A percentile compares a stretch with the other conserved stretches of the same genome.
phyloP scores from a whole-genome alignment of 2,888 invertebrate genomes.

The Rhopalosiphum nymphaeae region DNA sequence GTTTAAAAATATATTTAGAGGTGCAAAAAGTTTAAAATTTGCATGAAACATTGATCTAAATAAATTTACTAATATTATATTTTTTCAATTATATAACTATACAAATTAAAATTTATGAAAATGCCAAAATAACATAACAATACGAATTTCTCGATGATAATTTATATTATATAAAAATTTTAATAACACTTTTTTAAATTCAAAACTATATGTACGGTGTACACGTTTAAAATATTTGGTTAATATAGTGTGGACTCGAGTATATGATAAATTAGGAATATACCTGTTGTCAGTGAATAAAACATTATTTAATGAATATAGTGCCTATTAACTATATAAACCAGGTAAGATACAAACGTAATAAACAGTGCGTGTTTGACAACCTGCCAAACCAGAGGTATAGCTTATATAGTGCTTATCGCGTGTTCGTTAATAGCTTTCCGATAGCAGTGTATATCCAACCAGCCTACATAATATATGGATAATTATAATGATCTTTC shows the following conservation, averaged over 20 bases:
- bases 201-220: not conserved
- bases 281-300: not conserved
- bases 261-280: not conserved
- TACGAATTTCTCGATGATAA: not conserved
- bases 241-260: not conserved
- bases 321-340: not conserved
- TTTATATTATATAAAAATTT: not conserved
- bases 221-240: not conserved
- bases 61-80: not conserved
- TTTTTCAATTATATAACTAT: not conserved
- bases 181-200: not conserved
- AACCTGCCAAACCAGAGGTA: too few species aligned
- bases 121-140: not conserved
- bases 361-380: not conserved
- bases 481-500: too few species aligned
- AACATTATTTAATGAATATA: not conserved
- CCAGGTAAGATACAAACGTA: not conserved
- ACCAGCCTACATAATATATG: too few species aligned
- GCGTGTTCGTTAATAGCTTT: too few species aligned
- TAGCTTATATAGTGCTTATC: too few species aligned
- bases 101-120: not conserved
- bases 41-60: not conserved
- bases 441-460: too few species aligned
- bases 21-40: not conserved
- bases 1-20: not conserved